phyloP scores from a whole-genome alignment of 2,113 vertebrate species.

The Lethenteron reissneri region DNA sequence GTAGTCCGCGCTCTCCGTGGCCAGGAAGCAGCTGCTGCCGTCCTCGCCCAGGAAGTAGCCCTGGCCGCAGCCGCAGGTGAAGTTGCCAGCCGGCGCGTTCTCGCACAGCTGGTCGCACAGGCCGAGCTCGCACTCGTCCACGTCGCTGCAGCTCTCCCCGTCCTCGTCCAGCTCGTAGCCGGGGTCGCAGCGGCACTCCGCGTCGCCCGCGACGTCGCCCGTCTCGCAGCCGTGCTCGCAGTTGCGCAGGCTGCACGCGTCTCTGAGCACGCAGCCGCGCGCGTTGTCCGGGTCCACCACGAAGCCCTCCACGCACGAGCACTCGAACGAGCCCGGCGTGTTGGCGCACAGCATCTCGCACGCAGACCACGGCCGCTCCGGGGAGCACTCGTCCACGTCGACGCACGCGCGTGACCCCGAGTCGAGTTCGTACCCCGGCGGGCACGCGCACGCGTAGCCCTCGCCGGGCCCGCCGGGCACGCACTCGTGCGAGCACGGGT shows the following conservation, averaged over 20 bases:
- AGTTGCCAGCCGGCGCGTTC: neutral
- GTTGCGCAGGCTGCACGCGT: neutral
- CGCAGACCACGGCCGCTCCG: neutral
- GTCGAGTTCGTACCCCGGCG: neutral
- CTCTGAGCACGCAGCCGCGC: neutral
- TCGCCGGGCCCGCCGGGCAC: neutral
- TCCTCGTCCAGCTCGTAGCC: neutral
- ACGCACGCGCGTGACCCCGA: slow-evolving; percentile 3
- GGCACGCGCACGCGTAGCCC: neutral
- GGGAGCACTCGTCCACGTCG: neutral
- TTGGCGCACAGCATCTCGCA: slow-evolving; percentile 5
- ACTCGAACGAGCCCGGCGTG: slow-evolving; percentile 2
- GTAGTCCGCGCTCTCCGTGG: neutral
- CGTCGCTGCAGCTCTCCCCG: neutral
- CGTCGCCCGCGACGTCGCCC: neutral
- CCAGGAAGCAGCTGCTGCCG: neutral
- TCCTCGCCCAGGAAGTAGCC: neutral
- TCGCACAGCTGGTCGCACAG: neutral
- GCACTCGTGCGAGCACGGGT: too few species aligned
- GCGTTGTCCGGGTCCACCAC: neutral
- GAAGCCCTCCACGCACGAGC: neutral
- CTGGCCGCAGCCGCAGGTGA: neutral
- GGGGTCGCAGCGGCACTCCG: neutral
- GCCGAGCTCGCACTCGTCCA: neutral
- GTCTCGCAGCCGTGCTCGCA: neutral